A percentile compares a stretch with the other conserved stretches of the same genome.
Evolutionary conservation across 23 tunicate species (phyloP).

Genomic region (Ascidia mentula): DNA sequence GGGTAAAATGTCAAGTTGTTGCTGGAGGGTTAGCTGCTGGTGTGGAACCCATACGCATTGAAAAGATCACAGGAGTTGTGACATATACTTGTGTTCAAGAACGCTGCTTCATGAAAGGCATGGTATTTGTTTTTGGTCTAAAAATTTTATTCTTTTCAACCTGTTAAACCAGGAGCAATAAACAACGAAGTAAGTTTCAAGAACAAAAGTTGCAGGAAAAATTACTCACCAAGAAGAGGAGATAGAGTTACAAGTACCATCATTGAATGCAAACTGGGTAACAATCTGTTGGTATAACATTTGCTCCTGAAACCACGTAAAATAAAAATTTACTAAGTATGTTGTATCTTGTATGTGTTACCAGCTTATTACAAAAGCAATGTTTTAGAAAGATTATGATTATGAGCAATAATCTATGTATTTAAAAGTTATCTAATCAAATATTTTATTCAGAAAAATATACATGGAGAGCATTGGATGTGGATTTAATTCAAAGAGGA

Average conservation of each 20-base stretch:
- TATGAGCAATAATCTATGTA: too few relatives aligned
- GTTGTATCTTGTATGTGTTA: too few relatives aligned
- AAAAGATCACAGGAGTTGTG: constrained; percentile 46
- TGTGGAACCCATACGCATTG: constrained; percentile 48
- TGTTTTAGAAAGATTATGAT: too few relatives aligned
- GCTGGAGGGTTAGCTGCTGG: constrained; percentile 31
- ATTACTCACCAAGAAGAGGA: constrained; percentile 54
- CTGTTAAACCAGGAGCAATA: constrained; percentile 25
- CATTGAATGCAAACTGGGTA: constrained; percentile 68
- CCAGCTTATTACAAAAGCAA: too few relatives aligned
- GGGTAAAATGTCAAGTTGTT: constrained; percentile 58
- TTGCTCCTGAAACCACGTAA: not conserved
- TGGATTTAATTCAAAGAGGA: constrained; percentile 29
- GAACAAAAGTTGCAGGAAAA: constrained; percentile 21
- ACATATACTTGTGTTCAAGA: constrained; percentile 5
- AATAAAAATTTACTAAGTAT: not conserved
- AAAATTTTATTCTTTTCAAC: not conserved
- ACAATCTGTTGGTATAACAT: not conserved
- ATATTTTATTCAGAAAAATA: constrained; percentile 13
- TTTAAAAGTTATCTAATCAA: too few relatives aligned
- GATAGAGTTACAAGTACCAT: constrained; percentile 53
- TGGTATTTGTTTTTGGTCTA: not conserved
- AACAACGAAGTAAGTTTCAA: constrained; percentile 54
- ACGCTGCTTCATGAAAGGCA: not conserved
- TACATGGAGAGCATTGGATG: constrained; percentile 70